These are phyloP conservation scores for Gambusia holbrooki DNA, from an alignment of 2,113 vertebrate species.

Conservation along the genomic window DNA sequence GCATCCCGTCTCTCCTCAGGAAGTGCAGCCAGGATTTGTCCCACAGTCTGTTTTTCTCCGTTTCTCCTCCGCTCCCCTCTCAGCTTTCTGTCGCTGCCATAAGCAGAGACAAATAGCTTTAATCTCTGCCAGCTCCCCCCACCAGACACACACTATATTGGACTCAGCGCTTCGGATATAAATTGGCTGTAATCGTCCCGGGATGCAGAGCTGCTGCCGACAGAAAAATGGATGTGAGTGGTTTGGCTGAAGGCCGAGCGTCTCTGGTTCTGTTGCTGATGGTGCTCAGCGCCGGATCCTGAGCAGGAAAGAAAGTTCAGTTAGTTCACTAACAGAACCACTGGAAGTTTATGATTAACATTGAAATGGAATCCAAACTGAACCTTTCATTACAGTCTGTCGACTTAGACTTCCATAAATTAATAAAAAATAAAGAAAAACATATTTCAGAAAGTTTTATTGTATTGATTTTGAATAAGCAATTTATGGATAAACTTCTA, in stretches of 20 bases:
- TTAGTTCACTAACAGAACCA: too few species aligned
- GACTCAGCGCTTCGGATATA: slow-evolving; percentile 1
- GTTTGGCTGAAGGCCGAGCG: neutral
- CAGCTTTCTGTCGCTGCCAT: slow-evolving; percentile 28
- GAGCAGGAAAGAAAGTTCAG: neutral
- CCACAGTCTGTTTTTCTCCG: neutral
- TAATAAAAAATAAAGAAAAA: too few species aligned
- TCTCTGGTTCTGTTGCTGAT: neutral
- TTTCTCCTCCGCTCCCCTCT: slow-evolving; percentile 16
- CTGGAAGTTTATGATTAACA: too few species aligned
- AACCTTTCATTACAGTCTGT: too few species aligned
- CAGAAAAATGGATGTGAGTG: slow-evolving; percentile 22
- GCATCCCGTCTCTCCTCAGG: neutral
- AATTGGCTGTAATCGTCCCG: slow-evolving; percentile 23
- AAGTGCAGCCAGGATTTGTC: slow-evolving; percentile 12
- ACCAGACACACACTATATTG: neutral
- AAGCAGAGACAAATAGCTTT: slow-evolving; percentile 48
- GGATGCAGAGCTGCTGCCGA: slow-evolving; percentile 19
- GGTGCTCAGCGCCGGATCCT: neutral
- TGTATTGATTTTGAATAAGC: too few species aligned
- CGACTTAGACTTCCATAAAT: too few species aligned
- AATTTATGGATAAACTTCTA: too few species aligned
- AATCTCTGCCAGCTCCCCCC: slow-evolving; percentile 27
- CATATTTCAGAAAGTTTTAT: too few species aligned
- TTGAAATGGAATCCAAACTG: too few species aligned